These are phyloP conservation scores for Macrotis lagotis DNA, from an alignment of 2,113 vertebrate species.

Conservation along the genomic window DNA sequence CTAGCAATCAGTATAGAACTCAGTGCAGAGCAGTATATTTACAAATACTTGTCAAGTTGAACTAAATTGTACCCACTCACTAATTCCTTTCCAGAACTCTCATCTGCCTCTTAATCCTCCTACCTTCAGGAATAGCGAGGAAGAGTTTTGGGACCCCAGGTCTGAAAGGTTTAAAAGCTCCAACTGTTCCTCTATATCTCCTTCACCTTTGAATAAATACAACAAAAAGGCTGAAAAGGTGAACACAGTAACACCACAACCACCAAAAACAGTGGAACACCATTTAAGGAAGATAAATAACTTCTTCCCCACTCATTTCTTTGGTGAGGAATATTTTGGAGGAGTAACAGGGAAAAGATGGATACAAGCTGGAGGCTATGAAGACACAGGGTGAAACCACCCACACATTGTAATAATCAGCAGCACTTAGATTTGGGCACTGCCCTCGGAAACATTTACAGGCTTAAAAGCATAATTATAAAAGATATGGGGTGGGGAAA, in stretches of 20 bases:
- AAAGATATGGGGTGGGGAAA: constrained; percentile 63
- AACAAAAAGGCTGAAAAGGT: neutral
- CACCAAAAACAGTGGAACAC: constrained; percentile 38
- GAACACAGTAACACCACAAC: constrained; percentile 62
- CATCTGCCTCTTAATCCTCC: neutral
- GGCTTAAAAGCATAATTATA: constrained; percentile 76
- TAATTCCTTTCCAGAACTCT: neutral
- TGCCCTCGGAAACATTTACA: constrained; percentile 76
- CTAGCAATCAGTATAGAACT: neutral
- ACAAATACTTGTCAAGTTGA: constrained; percentile 17
- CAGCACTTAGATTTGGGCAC: constrained; percentile 77
- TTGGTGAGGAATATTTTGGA: constrained; percentile 54
- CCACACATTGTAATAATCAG: constrained; percentile 73
- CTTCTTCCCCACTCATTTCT: constrained; percentile 28
- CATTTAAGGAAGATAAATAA: constrained; percentile 8
- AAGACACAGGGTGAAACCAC: constrained; percentile 70
- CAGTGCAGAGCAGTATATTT: neutral
- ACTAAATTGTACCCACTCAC: neutral
- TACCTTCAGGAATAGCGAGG: neutral
- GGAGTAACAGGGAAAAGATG: constrained; percentile 55
- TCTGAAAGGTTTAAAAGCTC: constrained; percentile 11
- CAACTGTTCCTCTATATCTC: neutral
- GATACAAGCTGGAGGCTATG: constrained; percentile 61
- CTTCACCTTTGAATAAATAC: neutral
- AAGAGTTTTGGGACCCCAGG: neutral